A percentile compares a stretch with the other conserved stretches of the same genome.
These are phyloP conservation scores for Aspidoscelis tigris DNA, from an alignment of 2,113 vertebrate genomes.

Conservation along the genomic window DNA sequence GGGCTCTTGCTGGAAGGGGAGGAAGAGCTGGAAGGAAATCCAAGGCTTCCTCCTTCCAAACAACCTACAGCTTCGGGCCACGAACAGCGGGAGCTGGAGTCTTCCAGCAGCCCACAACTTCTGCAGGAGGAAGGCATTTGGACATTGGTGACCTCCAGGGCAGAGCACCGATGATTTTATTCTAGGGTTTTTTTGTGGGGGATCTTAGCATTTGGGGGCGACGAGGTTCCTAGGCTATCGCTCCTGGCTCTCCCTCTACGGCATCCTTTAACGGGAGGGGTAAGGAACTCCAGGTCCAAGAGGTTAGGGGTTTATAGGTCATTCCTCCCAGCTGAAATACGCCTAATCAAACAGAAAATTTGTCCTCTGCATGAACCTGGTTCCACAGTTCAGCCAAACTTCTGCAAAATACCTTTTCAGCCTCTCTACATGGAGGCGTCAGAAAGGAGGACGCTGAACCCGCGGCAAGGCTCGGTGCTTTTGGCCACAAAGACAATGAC, in stretches of 20 bases:
- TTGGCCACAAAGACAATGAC: constrained; percentile 93
- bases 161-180: background rate
- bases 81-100: background rate
- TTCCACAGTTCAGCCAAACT: constrained; percentile 94
- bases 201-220: constrained; percentile 70
- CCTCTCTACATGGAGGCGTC: constrained; percentile 89
- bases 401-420: constrained; percentile 98
- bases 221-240: too few species aligned
- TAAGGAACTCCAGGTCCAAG: constrained; percentile 85
- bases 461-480: constrained; percentile 88
- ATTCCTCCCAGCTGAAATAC: constrained; percentile 95
- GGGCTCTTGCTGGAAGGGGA: too few species aligned
- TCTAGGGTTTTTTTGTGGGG: constrained; percentile 14
- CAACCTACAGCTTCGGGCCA: constrained; percentile 49
- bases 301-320: constrained; percentile 99
- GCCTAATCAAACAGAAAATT: constrained; percentile 92
- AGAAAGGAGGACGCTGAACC: constrained; percentile 86
- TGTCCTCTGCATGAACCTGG: constrained; percentile 99
- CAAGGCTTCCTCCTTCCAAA: constrained; percentile 47
- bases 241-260: too few species aligned
- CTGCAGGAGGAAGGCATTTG: background rate
- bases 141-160: constrained; percentile 1
- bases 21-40: constrained; percentile 20
- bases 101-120: background rate
- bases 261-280: constrained; percentile 33